These are phyloP conservation scores for Antheraea pernyi DNA, from an alignment of 1,140 invertebrate species.

Conservation along the genomic window DNA sequence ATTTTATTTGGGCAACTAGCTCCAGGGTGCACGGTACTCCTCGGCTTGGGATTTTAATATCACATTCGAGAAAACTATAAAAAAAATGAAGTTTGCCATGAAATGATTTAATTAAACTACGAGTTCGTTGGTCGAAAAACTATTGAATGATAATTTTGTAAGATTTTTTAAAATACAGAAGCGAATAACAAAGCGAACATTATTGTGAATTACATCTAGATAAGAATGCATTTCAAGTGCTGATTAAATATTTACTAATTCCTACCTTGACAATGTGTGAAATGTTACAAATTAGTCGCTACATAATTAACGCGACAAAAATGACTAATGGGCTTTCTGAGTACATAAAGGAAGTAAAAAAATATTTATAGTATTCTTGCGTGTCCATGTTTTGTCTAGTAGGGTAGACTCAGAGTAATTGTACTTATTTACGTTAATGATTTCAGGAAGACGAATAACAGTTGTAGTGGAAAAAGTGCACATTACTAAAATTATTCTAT, in stretches of 20 bases:
- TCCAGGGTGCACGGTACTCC: no score
- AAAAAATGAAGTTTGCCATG: no score
- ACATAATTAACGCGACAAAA: constrained; percentile 26
- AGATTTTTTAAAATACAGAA: no score
- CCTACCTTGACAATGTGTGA: background rate
- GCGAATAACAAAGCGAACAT: no score
- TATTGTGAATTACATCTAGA: no score
- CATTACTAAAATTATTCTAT: background rate
- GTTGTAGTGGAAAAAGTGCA: background rate
- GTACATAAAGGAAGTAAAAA: constrained; percentile 29
- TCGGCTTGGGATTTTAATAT: no score
- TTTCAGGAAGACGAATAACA: background rate
- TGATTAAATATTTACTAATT: background rate
- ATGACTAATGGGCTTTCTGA: constrained; percentile 27
- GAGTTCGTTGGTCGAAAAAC: no score
- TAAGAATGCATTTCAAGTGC: background rate
- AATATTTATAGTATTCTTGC: constrained; percentile 36
- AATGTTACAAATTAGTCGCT: constrained; percentile 1
- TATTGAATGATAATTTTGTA: no score
- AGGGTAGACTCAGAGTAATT: background rate
- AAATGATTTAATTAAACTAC: no score
- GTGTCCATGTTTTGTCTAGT: constrained; percentile 22
- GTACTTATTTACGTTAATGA: background rate
- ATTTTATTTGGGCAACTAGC: no score
- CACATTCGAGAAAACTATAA: no score